Base-by-base conservation (phyloP, 2,113 vertebrate species). In the Hippoglossus stenolepis region DNA sequence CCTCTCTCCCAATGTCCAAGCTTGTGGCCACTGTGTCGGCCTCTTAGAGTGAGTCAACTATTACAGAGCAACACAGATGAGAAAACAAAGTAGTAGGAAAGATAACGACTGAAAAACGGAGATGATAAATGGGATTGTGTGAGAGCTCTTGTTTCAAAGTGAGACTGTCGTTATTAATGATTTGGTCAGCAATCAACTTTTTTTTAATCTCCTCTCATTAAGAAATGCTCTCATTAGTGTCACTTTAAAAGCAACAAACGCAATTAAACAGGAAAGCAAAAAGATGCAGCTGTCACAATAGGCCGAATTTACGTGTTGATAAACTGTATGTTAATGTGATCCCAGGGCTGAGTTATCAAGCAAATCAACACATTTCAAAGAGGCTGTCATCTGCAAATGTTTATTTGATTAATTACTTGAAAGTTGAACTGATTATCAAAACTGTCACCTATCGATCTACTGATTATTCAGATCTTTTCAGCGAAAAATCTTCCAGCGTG, bases 171-270 rank as follows among this genome's bases (percentile, higher is more conserved):
- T 62, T 78, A 71, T 79, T 72, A 71, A 69, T 26, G 49, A 68
- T 71, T 62, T 83, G 62, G 64, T 75, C 71, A 66, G 70, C 74
- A 79, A 83, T 83, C 77, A 83, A 77, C 75, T 68, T 73, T 49
- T 80, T 79, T 70, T 78, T 31, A 31, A 31, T 31, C 71, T 70
- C 65, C 64, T 54, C 66, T 80, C 54, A 85, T 86, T 83, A 75
- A 75, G 24, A 83, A 79, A 71, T 54, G 24, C n/a, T 60, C 64
- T 76, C 69, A 85, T 88, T 75, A 79, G 68, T 74, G 79, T 78
- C 72, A 76, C 63, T 84, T 73, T 79, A 72, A 54, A 49, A 65
- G 72, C 75, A 77, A 45, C 43, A 15, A 70, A 80, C 28, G 62
- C 62, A 84, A 80, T 84, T 78, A 80, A 64, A 58, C 20, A 61